These are phyloP conservation scores for Zoanthus gigantus DNA, from an alignment of 92 coral and sea anemone species.

Conservation along the genomic window DNA sequence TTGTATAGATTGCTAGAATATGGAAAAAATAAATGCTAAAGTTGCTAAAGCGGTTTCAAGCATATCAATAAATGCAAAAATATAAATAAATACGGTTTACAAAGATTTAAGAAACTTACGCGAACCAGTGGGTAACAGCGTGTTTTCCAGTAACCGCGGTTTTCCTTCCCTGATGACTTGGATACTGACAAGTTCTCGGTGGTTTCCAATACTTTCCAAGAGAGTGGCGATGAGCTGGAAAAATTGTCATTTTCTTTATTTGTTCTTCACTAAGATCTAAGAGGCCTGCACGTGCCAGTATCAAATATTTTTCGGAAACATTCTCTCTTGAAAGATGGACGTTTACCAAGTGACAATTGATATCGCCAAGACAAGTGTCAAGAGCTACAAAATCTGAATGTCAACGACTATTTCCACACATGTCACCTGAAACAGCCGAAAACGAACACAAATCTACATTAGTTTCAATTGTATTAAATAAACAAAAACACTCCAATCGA, in stretches of 20 bases:
- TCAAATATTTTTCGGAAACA: too few relatives aligned
- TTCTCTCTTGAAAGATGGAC: too few relatives aligned
- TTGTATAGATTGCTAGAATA: conserved; percentile 51
- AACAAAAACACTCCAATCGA: background rate
- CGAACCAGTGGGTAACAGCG: too few relatives aligned
- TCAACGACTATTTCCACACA: background rate
- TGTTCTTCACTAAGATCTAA: too few relatives aligned
- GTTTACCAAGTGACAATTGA: too few relatives aligned
- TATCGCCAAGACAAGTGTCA: background rate
- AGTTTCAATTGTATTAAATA: background rate
- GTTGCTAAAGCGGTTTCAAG: background rate
- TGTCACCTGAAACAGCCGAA: background rate
- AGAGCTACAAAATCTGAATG: background rate
- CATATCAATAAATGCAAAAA: background rate
- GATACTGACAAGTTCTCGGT: too few relatives aligned
- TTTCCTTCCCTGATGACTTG: background rate
- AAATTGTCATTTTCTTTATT: too few relatives aligned
- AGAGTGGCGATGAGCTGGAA: too few relatives aligned
- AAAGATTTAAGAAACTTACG: too few relatives aligned
- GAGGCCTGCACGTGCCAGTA: too few relatives aligned
- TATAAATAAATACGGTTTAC: too few relatives aligned
- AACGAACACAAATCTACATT: background rate
- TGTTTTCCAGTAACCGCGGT: conserved; percentile 9
- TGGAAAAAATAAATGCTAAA: conserved; percentile 12
- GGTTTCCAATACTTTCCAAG: background rate